A percentile compares a stretch with the other conserved stretches of the same genome.
Evolutionary conservation across 2,113 vertebrate species (phyloP).

Genomic region (Lepus europaeus): DNA sequence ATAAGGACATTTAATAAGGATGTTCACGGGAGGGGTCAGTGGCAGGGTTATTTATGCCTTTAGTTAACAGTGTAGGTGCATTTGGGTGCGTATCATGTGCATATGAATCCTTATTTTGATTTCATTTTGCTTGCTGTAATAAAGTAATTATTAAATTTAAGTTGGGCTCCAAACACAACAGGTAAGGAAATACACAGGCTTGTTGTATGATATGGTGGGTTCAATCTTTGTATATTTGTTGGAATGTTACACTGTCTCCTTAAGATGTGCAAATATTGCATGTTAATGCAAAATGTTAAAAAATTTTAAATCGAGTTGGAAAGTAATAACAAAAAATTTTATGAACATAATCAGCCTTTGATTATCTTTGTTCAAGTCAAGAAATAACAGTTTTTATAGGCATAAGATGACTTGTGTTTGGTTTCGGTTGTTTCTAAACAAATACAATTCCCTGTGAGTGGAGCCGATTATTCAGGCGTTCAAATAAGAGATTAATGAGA

Average conservation of each 20-base stretch:
- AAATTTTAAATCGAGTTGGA: not conserved
- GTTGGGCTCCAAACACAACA: not conserved
- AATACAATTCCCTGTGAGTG: constrained; percentile 9
- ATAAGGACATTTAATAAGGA: not conserved
- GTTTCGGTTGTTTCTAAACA: constrained; percentile 58
- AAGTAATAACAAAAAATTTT: constrained; percentile 50
- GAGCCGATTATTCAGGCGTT: constrained; percentile 38
- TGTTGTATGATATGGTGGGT: no score
- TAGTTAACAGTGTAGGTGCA: constrained; percentile 1
- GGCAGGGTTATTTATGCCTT: not conserved
- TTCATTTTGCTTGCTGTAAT: constrained; percentile 48
- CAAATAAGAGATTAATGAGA: constrained; percentile 38
- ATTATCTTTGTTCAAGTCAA: constrained; percentile 44
- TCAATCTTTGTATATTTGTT: no score
- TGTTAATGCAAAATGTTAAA: no score
- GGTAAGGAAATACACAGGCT: no score
- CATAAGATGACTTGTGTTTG: constrained; percentile 60
- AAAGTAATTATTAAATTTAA: constrained; percentile 34
- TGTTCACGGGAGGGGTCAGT: not conserved
- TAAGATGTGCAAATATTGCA: no score
- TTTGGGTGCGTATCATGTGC: not conserved
- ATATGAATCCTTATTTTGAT: constrained; percentile 6
- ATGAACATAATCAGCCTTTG: constrained; percentile 26
- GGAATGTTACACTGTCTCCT: no score
- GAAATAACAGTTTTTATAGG: constrained; percentile 51